Evolutionary conservation across 2,113 vertebrate species (phyloP).

Genomic region (Aspiorhynchus laticeps): DNA sequence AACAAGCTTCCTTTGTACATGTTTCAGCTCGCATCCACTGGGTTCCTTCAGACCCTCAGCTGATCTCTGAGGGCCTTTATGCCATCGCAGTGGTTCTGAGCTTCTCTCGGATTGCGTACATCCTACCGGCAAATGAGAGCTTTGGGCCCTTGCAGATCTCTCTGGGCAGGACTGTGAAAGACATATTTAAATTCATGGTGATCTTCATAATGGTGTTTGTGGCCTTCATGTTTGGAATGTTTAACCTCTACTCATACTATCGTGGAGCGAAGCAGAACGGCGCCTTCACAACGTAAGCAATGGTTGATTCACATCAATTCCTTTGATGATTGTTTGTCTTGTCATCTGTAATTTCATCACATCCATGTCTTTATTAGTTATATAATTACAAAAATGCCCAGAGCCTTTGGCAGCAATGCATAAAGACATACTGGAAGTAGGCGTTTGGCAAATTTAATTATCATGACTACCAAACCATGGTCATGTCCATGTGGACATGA

Average conservation of each 20-base stretch:
- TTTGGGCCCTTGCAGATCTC: conserved; percentile 96
- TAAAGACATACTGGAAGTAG: conserved; percentile 46
- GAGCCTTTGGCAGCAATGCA: conserved; percentile 35
- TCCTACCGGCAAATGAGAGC: conserved; percentile 94
- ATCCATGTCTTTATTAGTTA: conserved; percentile 18
- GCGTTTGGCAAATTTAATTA: conserved; percentile 52
- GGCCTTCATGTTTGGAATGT: conserved; percentile 99
- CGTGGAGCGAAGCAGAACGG: conserved; percentile 91
- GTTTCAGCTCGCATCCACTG: conserved; percentile 89
- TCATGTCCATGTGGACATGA: conserved; percentile 34
- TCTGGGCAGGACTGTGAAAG: conserved; percentile 92
- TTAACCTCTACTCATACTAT: conserved; percentile 96
- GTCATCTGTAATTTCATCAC: background rate
- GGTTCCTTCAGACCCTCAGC: conserved; percentile 93
- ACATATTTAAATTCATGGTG: conserved; percentile 98
- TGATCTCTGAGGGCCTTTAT: conserved; percentile 96
- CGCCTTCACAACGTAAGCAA: conserved; percentile 94
- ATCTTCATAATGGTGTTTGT: conserved; percentile 97
- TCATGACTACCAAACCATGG: conserved; percentile 27
- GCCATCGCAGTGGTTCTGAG: conserved; percentile 94
- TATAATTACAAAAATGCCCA: conserved; percentile 7
- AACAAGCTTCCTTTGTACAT: background rate
- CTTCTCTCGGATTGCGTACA: conserved; percentile 95
- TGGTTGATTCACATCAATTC: background rate
- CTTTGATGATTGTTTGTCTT: conserved; percentile 31